These are phyloP conservation scores for Pecten maximus DNA, from an alignment of 2,888 invertebrate genomes.

Conservation along the genomic window DNA sequence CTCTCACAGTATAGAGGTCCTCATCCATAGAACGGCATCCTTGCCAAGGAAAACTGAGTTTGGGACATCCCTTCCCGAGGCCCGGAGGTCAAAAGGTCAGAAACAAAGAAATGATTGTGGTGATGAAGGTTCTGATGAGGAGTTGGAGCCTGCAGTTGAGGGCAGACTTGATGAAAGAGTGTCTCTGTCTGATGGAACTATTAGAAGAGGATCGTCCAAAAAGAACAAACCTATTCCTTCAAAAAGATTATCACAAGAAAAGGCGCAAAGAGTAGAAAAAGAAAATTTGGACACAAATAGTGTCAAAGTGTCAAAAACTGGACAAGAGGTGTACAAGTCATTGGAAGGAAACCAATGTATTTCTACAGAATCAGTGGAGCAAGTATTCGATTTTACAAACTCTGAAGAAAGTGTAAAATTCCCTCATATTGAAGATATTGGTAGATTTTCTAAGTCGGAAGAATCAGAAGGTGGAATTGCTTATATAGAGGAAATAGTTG, in stretches of 20 bases:
- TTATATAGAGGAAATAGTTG: background rate
- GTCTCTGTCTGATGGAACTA: background rate
- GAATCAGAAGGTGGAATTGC: background rate
- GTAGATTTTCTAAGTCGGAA: background rate
- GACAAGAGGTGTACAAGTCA: background rate
- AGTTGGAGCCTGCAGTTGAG: slow-evolving; percentile 35
- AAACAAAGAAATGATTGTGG: slow-evolving; percentile 2
- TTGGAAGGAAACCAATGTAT: background rate
- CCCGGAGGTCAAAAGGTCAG: background rate
- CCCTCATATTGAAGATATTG: background rate
- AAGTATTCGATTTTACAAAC: slow-evolving; percentile 1
- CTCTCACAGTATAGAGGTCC: slow-evolving; percentile 77
- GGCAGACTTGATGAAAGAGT: background rate
- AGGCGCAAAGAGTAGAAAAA: background rate
- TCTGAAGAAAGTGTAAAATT: slow-evolving; percentile 2
- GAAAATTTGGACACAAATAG: background rate
- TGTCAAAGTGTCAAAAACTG: background rate
- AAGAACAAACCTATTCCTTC: slow-evolving; percentile 11
- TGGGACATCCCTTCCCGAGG: background rate
- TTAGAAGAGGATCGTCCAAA: background rate
- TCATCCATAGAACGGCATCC: slow-evolving; percentile 61
- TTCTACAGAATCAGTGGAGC: background rate
- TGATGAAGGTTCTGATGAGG: slow-evolving; percentile 47
- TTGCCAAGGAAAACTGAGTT: slow-evolving; percentile 3
- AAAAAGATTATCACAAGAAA: slow-evolving; percentile 13